A percentile compares a stretch with the other conserved stretches of the same genome.
These are phyloP conservation scores for Corydoras maculifer DNA, from an alignment of 2,113 vertebrate species.

Conservation along the genomic window DNA sequence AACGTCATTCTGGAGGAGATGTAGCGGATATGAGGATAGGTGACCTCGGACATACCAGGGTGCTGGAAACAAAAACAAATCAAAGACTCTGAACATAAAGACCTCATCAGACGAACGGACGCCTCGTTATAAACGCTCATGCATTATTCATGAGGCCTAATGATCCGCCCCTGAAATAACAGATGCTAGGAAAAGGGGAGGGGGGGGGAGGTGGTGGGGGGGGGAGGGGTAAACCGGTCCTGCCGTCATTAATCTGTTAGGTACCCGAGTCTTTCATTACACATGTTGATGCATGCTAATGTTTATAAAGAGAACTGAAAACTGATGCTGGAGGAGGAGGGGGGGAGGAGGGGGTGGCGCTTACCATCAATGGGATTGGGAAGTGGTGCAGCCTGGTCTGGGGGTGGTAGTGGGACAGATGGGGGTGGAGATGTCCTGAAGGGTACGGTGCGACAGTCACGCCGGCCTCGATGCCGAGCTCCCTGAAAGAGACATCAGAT, in stretches of 20 bases:
- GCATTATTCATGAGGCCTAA: slow-evolving; percentile 57
- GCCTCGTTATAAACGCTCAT: slow-evolving; percentile 47
- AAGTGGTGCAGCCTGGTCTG: slow-evolving; percentile 95
- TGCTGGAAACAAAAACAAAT: slow-evolving; percentile 51
- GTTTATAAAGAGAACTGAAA: slow-evolving; percentile 18
- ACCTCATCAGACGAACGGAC: slow-evolving; percentile 29
- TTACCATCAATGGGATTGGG: slow-evolving; percentile 94
- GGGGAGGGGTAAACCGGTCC: neutral
- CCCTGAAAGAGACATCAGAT: slow-evolving; percentile 65
- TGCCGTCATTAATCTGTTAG: slow-evolving; percentile 48
- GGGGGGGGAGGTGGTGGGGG: neutral
- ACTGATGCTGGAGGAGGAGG: neutral
- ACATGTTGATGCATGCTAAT: slow-evolving; percentile 53
- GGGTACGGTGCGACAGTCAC: slow-evolving; percentile 89
- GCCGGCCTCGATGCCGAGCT: slow-evolving; percentile 92
- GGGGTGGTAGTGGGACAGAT: slow-evolving; percentile 91
- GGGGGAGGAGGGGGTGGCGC: neutral
- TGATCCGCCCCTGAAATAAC: slow-evolving; percentile 57
- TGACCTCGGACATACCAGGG: slow-evolving; percentile 72
- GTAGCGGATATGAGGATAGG: slow-evolving; percentile 98
- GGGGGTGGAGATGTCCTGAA: slow-evolving; percentile 88
- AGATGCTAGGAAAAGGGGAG: slow-evolving; percentile 46
- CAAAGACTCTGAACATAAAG: neutral
- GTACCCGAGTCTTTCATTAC: slow-evolving; percentile 48
- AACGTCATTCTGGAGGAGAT: slow-evolving; percentile 97